phyloP scores from a whole-genome alignment of 2,888 invertebrate genomes.

The Automeris io region DNA sequence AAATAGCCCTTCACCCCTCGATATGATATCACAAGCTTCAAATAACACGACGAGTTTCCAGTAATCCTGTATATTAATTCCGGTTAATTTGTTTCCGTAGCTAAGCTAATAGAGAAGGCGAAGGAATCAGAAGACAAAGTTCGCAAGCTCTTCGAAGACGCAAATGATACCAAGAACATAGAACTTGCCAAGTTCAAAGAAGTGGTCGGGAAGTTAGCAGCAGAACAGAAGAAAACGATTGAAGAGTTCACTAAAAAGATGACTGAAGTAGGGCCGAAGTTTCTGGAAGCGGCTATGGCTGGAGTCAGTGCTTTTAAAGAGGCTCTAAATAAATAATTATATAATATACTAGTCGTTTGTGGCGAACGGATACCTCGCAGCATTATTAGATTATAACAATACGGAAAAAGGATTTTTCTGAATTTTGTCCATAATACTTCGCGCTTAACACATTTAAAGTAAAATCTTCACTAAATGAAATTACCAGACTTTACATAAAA shows the following conservation, averaged over 20 bases:
- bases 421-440: too few species aligned
- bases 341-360: too few species aligned
- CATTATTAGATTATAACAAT: too few species aligned
- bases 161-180: constrained; percentile 19
- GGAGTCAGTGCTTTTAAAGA: constrained; percentile 36
- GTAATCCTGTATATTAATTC: too few species aligned
- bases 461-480: too few species aligned
- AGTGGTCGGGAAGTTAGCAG: constrained; percentile 27
- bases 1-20: too few species aligned
- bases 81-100: neutral
- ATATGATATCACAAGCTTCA: too few species aligned
- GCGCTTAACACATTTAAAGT: too few species aligned
- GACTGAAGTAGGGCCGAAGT: constrained; percentile 26
- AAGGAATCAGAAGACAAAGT: constrained; percentile 34
- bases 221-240: constrained; percentile 27
- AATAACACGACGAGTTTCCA: too few species aligned
- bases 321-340: constrained; percentile 12
- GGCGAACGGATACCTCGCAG: too few species aligned
- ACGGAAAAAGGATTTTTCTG: too few species aligned
- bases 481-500: too few species aligned
- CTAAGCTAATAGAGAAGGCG: constrained; percentile 29
- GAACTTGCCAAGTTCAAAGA: constrained; percentile 33
- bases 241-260: constrained; percentile 29
- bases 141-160: constrained; percentile 27
- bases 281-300: constrained; percentile 29